Evolutionary conservation across 2,113 vertebrate genomes (phyloP), one percentile per base, ranked within the genome.

Genomic region (Genyomyrus donnyi): DNA sequence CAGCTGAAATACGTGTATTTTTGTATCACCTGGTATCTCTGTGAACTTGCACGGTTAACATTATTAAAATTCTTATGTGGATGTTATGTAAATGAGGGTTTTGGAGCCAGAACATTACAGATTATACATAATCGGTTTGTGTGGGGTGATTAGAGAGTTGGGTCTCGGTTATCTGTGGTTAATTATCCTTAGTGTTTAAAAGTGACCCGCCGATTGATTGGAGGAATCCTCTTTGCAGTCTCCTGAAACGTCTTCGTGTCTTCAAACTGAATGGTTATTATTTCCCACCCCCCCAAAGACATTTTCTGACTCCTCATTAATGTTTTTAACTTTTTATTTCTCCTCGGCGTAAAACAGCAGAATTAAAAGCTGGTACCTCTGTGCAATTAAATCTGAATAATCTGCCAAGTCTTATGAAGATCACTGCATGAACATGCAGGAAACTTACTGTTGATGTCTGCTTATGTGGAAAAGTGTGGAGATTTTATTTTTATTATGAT

Each of bases 331-430:
- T 77, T 80, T 17, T 80, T 80, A 80, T 17, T 80, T 42, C 74
- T 80, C 31, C 31, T 19, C 15, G 1, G 31, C 0, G 31, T 80
- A 42, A 31, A 70, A 80, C 19, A 49, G 83, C 42, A 10, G 17
- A 80, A 80, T 80, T 39, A 80, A 85, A 85, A n/a, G 83, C 83
- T 45, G n/a, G 24, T 46, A 49, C 48, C 83, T n/a, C 21, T 1
- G 39, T 89, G 46, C 62, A 39, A 89, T 89, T 24, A 89, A 48
- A 27, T 48, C 46, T 89, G 27, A 89, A 89, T 89, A 77, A 89
- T 74, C 66, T 19, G 21, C 31, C 24, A 49, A 31, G 35, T 88
- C n/a, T 88, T 88, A 48, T 49, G 58, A 88, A 74, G n/a, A 35
- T 88, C 46, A 88, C 88, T 46, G 45, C 39, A 46, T 27, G 21